Evolutionary conservation across 2,797 vertebrate genomes (phyloP).

Genomic region (Ctenopoma multispine): DNA sequence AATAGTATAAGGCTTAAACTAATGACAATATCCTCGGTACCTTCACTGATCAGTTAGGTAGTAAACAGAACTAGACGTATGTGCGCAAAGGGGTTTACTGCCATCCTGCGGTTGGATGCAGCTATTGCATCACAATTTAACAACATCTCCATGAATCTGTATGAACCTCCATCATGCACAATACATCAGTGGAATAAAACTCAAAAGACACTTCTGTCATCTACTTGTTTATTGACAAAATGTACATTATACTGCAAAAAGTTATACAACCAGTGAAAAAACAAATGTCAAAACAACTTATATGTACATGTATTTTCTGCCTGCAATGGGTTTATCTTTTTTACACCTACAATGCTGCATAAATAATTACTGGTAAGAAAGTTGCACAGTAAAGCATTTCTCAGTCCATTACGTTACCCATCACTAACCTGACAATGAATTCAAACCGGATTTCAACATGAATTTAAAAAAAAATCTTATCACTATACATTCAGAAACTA

Average conservation of each 20-base stretch:
- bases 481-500: neutral
- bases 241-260: conserved; percentile 62
- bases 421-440: conserved; percentile 4
- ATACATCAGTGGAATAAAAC: neutral
- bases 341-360: conserved; percentile 33
- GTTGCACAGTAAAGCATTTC: neutral
- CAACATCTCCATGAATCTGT: rapidly evolving
- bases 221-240: conserved; percentile 78
- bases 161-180: too few relatives aligned
- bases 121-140: neutral
- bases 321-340: conserved; percentile 10
- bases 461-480: neutral
- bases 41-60: too few relatives aligned
- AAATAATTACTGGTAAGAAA: conserved; percentile 37
- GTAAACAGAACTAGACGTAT: neutral
- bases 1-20: too few relatives aligned
- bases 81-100: conserved; percentile 31
- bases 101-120: conserved; percentile 40
- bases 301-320: conserved; percentile 67
- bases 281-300: conserved; percentile 31
- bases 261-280: conserved; percentile 57
- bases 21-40: too few relatives aligned
- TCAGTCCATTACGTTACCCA: conserved; percentile 2
- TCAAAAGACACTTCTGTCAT: neutral
- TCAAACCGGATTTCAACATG: too few relatives aligned